A percentile compares a stretch with the other conserved stretches of the same genome.
phyloP scores from a whole-genome alignment of 2,113 vertebrate species.

The Myxocyprinus asiaticus region DNA sequence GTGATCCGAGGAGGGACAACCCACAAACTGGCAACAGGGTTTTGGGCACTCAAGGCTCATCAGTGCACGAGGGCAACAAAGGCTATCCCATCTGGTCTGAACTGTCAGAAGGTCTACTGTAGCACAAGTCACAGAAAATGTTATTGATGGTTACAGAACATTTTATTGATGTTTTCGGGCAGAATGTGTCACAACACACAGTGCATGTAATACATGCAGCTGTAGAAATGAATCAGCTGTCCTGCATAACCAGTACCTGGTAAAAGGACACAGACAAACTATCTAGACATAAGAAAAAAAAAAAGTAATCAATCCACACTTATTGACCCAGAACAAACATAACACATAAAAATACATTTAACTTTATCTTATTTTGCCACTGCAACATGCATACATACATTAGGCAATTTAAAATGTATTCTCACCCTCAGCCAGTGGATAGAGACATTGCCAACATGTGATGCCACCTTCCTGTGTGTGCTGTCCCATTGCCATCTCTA shows the following conservation, averaged over 20 bases:
- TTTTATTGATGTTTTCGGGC: slow-evolving; percentile 53
- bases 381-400: too few species aligned
- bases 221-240: slow-evolving; percentile 81
- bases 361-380: too few species aligned
- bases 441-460: slow-evolving; percentile 74
- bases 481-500: slow-evolving; percentile 73
- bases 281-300: neutral
- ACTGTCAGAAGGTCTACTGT: too few species aligned
- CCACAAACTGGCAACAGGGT: too few species aligned
- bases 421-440: slow-evolving; percentile 72
- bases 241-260: slow-evolving; percentile 88
- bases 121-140: too few species aligned
- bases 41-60: too few species aligned
- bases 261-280: neutral
- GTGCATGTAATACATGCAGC: slow-evolving; percentile 85
- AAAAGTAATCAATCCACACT: too few species aligned
- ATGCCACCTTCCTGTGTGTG: slow-evolving; percentile 71
- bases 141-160: too few species aligned
- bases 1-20: too few species aligned
- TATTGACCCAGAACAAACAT: neutral
- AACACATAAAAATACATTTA: neutral
- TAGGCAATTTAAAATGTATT: too few species aligned
- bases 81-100: too few species aligned
- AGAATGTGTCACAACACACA: slow-evolving; percentile 84
- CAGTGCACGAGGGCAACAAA: too few species aligned